Percentiles rank a stretch among this genome's conserved stretches.
Conservation (phyloP, 2,888 invertebrate species). For the Koerneria pararmatus region DNA sequence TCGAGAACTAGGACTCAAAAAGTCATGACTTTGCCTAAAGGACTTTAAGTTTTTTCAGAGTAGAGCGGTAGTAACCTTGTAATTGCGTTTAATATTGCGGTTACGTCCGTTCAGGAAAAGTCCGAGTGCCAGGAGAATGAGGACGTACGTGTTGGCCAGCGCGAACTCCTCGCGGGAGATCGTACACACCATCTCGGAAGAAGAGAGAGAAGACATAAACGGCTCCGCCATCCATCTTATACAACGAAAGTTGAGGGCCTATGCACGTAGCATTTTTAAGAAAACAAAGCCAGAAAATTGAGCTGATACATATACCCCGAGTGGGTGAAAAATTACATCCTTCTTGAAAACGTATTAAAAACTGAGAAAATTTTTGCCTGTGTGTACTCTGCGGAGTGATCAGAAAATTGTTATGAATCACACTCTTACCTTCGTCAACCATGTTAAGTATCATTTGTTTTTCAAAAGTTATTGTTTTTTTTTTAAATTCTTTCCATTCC, state of each 20-base stretch:
- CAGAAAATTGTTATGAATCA: not conserved
- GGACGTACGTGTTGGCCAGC: conserved; percentile 46
- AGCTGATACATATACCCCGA: no score
- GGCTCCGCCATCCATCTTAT: conserved; percentile 46
- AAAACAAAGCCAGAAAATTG: no score
- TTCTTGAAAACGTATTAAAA: not conserved
- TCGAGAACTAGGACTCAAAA: no score
- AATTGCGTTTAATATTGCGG: conserved; percentile 57
- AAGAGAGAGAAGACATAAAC: conserved; percentile 42
- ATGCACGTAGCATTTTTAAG: no score
- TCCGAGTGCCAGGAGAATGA: conserved; percentile 52
- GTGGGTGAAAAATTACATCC: not conserved
- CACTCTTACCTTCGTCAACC: no score
- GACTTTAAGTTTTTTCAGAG: no score
- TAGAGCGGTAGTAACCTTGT: conserved; percentile 36
- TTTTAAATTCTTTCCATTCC: no score
- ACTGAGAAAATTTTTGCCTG: not conserved
- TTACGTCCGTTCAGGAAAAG: conserved; percentile 51
- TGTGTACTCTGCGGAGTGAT: not conserved
- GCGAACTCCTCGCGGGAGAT: conserved; percentile 43
- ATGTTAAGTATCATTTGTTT: no score
- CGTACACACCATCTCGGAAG: conserved; percentile 42
- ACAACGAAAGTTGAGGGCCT: no score
- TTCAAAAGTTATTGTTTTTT: no score
- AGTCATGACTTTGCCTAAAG: no score